Conservation (phyloP, 1,140 invertebrate species). For the Teleopsis dalmanni region DNA sequence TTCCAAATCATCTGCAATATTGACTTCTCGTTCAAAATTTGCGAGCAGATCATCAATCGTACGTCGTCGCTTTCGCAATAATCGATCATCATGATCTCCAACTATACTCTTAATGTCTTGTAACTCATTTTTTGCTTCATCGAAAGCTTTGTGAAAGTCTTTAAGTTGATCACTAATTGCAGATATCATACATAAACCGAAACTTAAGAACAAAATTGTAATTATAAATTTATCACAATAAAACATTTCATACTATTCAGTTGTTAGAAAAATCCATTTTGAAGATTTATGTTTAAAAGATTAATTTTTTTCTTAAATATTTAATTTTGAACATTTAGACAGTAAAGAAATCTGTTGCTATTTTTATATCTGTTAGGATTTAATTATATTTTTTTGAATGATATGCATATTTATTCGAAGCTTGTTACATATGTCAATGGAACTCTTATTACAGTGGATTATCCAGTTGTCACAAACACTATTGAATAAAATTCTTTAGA, state of each 20-base stretch:
- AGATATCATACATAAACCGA: too few species aligned
- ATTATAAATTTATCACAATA: neutral
- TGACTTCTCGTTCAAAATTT: neutral
- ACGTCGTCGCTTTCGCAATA: neutral
- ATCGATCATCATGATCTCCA: neutral
- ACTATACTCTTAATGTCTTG: neutral
- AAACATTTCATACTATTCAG: neutral
- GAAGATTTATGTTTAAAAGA: neutral
- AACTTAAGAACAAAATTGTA: too few species aligned
- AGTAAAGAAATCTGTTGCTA: conserved; percentile 1
- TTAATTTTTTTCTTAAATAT: neutral
- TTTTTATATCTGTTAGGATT: too few species aligned
- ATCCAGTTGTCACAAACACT: too few species aligned
- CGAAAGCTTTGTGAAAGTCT: neutral
- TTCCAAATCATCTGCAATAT: neutral
- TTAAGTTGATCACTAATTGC: neutral
- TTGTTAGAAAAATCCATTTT: neutral
- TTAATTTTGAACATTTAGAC: neutral
- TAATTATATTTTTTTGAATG: too few species aligned
- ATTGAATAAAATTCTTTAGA: too few species aligned
- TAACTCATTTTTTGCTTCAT: neutral
- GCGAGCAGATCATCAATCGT: neutral
- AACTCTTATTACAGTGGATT: too few species aligned
- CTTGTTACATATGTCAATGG: too few species aligned
- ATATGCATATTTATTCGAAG: too few species aligned